Evolutionary conservation across 2,888 invertebrate genomes (phyloP).

Genomic region (Nephrocerus scutellatus): DNA sequence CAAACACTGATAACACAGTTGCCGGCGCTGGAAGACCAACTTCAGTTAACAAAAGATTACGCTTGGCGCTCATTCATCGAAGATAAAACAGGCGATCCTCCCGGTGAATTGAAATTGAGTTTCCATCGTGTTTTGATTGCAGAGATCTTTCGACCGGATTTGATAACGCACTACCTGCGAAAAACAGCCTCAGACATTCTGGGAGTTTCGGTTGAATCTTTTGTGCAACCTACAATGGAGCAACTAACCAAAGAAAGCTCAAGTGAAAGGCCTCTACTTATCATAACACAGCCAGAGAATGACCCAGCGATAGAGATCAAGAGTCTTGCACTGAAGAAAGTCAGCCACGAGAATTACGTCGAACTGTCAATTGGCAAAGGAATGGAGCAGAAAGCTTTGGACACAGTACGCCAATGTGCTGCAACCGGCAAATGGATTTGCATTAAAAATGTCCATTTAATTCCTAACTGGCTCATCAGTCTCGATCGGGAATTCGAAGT

Average conservation of each 20-base stretch:
- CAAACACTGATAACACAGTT: conserved; percentile 33
- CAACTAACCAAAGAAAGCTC: conserved; percentile 40
- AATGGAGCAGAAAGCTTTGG: conserved; percentile 59
- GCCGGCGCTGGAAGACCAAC: conserved; percentile 31
- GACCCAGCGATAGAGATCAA: conserved; percentile 82
- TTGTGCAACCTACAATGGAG: conserved; percentile 40
- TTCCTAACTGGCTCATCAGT: conserved; percentile 62
- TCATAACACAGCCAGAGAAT: conserved; percentile 81
- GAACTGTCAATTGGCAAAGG: conserved; percentile 78
- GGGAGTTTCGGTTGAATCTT: conserved; percentile 48
- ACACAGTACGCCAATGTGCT: conserved; percentile 54
- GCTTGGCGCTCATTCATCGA: conserved; percentile 39
- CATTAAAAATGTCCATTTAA: conserved; percentile 73
- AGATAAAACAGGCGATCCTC: conserved; percentile 22
- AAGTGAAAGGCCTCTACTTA: conserved; percentile 63
- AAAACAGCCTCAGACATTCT: conserved; percentile 50
- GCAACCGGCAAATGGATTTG: conserved; percentile 67
- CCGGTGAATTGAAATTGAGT: conserved; percentile 35
- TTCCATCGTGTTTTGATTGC: conserved; percentile 79
- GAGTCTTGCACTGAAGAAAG: conserved; percentile 54
- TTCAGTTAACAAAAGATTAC: conserved; percentile 40
- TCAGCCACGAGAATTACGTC: conserved; percentile 50
- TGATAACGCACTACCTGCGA: conserved; percentile 68
- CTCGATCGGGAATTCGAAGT: conserved; percentile 60
- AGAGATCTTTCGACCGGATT: conserved; percentile 76